These are phyloP conservation scores for Macroglossus sobrinus DNA, from an alignment of 2,113 vertebrate species.

Conservation along the genomic window DNA sequence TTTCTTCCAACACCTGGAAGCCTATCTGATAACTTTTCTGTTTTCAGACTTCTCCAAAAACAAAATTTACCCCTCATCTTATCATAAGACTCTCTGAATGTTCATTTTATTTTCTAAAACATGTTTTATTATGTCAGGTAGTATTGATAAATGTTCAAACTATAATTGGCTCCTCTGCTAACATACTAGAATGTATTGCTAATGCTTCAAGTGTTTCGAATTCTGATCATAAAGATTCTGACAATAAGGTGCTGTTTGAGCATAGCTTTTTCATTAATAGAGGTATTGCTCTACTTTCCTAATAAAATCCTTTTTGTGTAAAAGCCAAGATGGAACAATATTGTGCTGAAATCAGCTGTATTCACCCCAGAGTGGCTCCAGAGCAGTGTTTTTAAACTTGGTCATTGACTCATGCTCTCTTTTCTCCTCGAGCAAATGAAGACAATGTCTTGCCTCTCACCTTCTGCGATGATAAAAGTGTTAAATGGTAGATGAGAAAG, in stretches of 20 bases:
- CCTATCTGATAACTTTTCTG: background rate
- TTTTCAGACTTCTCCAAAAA: background rate
- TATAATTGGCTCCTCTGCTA: background rate
- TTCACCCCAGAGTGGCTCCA: background rate
- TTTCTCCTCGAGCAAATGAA: background rate
- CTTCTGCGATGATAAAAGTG: background rate
- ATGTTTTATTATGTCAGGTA: slow-evolving; percentile 14
- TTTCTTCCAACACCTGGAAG: background rate
- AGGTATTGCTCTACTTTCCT: background rate
- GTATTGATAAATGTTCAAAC: background rate
- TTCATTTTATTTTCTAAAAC: background rate
- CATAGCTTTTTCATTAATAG: background rate
- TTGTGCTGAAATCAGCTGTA: background rate
- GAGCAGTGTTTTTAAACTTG: background rate
- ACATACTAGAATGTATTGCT: background rate
- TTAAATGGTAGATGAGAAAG: background rate
- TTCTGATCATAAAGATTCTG: background rate
- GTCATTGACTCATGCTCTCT: background rate
- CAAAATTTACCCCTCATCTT: background rate
- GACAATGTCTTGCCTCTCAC: background rate
- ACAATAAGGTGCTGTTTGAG: slow-evolving; percentile 28
- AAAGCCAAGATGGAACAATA: background rate
- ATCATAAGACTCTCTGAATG: background rate
- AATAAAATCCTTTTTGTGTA: background rate
- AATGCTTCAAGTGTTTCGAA: slow-evolving; percentile 22